Base-by-base conservation (phyloP, 2,113 vertebrate species). In the Pavo muticus region DNA sequence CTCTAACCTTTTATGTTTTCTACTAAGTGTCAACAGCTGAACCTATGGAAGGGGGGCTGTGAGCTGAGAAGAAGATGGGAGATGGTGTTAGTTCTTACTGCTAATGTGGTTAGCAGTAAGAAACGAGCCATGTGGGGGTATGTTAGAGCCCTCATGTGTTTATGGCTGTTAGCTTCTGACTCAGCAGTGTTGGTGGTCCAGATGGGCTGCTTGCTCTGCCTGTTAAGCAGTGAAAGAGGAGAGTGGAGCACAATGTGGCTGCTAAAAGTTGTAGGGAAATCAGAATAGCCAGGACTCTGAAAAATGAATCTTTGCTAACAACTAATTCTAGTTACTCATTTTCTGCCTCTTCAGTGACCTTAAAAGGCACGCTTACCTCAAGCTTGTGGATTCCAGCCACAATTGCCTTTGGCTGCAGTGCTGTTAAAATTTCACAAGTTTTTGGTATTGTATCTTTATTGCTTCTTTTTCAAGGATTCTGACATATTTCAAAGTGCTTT, bases 401-500 rank as follows among this genome's bases (percentile, higher is more conserved):
- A 0, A 3, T 32, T 63, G 67, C 24, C 27, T 75, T 82, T 54
- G 37, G 11, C 61, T 82, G 15, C 32, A 56, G 42, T 60, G 25
- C 32, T 72, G 29, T 69, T 73, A 48, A 6, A 80, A 48, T 7
- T 14, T 42, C 10, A 24, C 10, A 48, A 4, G 5, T 8, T 86
- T 88, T 65, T 90, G 17, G 32, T 50, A 8, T 6, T 10, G 4
- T 52, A 29, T 40, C 19, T 42, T 3, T 91, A 39, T 78, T 60
- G 52, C 45, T 80, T 86, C 67, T 80, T n/a, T 86, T 76, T 90
- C 30, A 68, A 63, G 50, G 80, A 45, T 88, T 80, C 15, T 32
- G n/a, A 40, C 2, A 1, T 59, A 35, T 83, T 79, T 88, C 27
- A 7, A 77, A 83, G 14, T 48, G 10, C 11, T 67, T 30, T 4